A percentile compares a stretch with the other conserved stretches of the same genome.
These are phyloP conservation scores for Polyommatus iphigenia DNA, from an alignment of 2,888 invertebrate genomes.

Conservation along the genomic window DNA sequence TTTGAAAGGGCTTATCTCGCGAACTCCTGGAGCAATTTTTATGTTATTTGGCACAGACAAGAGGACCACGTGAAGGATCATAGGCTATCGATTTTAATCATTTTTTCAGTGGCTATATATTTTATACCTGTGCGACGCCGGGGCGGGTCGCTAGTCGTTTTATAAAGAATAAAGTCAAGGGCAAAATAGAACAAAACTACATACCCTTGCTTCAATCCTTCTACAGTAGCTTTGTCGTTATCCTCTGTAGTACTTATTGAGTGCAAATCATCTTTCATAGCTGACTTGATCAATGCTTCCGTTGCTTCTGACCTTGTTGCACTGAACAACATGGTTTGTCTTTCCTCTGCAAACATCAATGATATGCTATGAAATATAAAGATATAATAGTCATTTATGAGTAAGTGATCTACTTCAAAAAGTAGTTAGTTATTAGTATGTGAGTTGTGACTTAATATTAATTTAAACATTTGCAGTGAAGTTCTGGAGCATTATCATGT, in stretches of 20 bases:
- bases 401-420: not conserved
- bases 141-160: no score
- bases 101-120: no score
- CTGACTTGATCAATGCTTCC: constrained; percentile 91
- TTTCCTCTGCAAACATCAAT: constrained; percentile 82
- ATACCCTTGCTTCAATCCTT: constrained; percentile 88
- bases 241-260: constrained; percentile 96
- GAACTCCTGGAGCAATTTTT: no score
- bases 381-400: not conserved
- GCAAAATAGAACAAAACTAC: not conserved
- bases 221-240: constrained; percentile 88
- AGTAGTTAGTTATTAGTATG: not conserved
- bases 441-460: not conserved
- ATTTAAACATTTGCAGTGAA: no score
- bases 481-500: no score
- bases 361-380: no score
- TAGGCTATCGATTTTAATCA: no score
- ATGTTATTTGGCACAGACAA: no score
- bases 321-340: constrained; percentile 98
- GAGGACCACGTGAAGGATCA: no score
- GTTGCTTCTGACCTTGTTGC: constrained; percentile 96
- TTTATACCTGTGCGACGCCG: no score
- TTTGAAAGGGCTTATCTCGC: no score
- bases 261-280: constrained; percentile 93
- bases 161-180: not conserved